Base-by-base conservation (phyloP, 2,797 vertebrate genomes). In the Scyliorhinus canicula region DNA sequence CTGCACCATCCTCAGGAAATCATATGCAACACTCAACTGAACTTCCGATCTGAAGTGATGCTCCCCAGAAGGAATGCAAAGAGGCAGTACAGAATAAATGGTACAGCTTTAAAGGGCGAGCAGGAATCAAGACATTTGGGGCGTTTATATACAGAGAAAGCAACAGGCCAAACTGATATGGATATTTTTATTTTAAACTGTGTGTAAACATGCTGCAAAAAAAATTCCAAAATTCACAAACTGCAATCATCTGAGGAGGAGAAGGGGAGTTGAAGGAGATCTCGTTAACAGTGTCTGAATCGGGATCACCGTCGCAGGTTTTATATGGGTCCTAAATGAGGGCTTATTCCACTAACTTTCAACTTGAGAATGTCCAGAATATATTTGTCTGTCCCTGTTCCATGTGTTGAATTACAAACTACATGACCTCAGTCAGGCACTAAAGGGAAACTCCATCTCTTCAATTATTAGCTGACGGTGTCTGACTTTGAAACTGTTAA, bases 311-410 rank as follows among this genome's bases (percentile, higher is more conserved):
- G 16, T 14, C 52, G 35, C 85, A 86, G 31, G 50, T 55, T 86
- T 86, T 12, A 26, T 86, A 31, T n/a, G 35, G 79, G 55, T 16
- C 67, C 74, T 50, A 52, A 94, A 16, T n/a, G 67, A 16, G 67
- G 67, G 3, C 4, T 74, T 44, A 24, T 65, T 91, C 57, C 24
- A 9, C 28, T n/a, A 50, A 55, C 67, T 52, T 35, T 12, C 47
- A 52, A 52, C 12, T 71, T 94, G 67, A 94, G 93, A n/a, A 35
- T 71, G 67, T 74, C 67, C 93, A 93, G 86, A 60, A 90, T 60
- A 90, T 60, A 14, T 60, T 60, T 60, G 12, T 60, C 14, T 90
- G 67, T 31, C 21, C 44, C 67, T 47, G 21, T 4, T 14, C 52
- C 63, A 28, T 50, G 65, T 50, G 11, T 16, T 28, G 40, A 24